Base-by-base conservation (phyloP, 2,888 invertebrate genomes). In the Cantharis flavilabris region DNA sequence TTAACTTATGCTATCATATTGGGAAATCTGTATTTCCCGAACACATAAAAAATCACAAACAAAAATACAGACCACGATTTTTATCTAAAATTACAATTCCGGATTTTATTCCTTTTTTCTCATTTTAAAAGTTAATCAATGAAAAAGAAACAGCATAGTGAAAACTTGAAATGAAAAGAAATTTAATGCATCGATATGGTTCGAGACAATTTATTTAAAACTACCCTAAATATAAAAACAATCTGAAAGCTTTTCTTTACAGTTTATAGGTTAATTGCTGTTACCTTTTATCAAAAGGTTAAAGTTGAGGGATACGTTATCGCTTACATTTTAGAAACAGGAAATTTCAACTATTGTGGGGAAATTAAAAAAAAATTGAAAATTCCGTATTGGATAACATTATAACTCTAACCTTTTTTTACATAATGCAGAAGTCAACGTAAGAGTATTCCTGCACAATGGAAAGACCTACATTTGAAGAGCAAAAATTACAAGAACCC, bases 321-420 rank as follows among this genome's bases (percentile, higher is more conserved):
- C 62, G 63, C 14, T 62, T 49, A 49, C 13, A 70, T 70, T 73
- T 73, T 69, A 62, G 33, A 18, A 70, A 73, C 30, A 23, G 73
- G 73, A 73, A 73, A 73, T 70, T 69, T 62, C 69, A 62, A 16
- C 73, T 73, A 69, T 28, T 72, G 72, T 33, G 65, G 71, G 9
- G 9, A 30, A 64, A 26, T 23, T 62, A 67, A 63, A 72, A 72
- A 49, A 20, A 16, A 30, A 5, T 33, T 65, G 18, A 72, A 67
- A 65, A 65, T 62, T 26, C 69, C 13, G 67, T 73, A 69, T 69
- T n/a, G n/a, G 49, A 69, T 73, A 70, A 18, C 73, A 62, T 33
- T 18, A 33, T 63, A 73, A 1, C 69, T 73, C 23, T 73, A 70
- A 73, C 73, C 73, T 73, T 73, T 72, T 23, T 33, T 64, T 16